These are phyloP conservation scores for Ichneumoninae sp. DNA, from an alignment of 2,888 invertebrate genomes.

Conservation along the genomic window DNA sequence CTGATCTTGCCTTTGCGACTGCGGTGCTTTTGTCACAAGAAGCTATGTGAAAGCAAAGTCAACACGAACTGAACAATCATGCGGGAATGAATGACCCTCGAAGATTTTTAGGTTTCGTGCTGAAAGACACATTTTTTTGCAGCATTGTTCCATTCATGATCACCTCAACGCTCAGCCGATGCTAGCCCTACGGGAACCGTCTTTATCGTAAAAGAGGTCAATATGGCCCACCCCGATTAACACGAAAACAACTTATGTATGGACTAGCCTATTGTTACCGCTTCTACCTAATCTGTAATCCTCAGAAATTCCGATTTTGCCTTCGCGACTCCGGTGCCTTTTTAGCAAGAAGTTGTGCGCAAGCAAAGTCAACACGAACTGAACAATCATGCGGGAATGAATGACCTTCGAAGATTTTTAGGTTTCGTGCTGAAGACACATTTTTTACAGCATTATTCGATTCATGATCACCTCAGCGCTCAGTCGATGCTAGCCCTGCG, in stretches of 20 bases:
- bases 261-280: background rate
- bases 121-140: background rate
- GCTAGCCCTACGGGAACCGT: too few species aligned
- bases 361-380: conserved; percentile 33
- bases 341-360: background rate
- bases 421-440: background rate
- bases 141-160: too few species aligned
- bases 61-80: conserved; percentile 24
- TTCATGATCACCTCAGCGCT: too few species aligned
- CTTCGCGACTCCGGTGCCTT: background rate
- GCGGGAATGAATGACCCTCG: conserved; percentile 39
- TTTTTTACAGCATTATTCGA: too few species aligned
- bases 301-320: background rate
- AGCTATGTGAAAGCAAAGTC: conserved; percentile 18
- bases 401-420: background rate
- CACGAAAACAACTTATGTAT: background rate
- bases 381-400: conserved; percentile 38
- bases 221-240: too few species aligned
- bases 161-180: too few species aligned
- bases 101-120: background rate
- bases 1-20: conserved; percentile 2
- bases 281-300: background rate
- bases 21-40: background rate
- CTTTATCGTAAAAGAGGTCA: too few species aligned
- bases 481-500: too few species aligned